Base-by-base conservation (phyloP, 2,888 invertebrate species). In the Psylliodes chrysocephalus region DNA sequence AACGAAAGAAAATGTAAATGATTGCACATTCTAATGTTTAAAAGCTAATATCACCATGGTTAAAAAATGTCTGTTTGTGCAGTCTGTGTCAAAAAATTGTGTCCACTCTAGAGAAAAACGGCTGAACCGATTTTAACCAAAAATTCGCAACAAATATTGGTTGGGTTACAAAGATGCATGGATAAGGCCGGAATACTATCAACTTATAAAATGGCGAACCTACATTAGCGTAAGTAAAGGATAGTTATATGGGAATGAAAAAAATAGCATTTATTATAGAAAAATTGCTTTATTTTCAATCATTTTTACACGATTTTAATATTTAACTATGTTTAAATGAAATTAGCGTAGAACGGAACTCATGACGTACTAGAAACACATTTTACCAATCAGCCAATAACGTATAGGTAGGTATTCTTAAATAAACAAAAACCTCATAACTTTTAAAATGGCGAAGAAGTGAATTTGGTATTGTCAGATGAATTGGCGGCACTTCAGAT, bases 61-160 rank as follows among this genome's bases (percentile, higher is more conserved):
- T 46, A 52, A 52, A 33, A 33, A 52, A 18, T 55, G 22, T 55
- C 55, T 55, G 28, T 55, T 55, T 55, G 55, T 55, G 55, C 55
- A 55, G 54, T 54, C 55, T 22, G 53, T 53, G 53, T 53, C 38
- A 53, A 53, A 53, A 53, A 53, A 53, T 53, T 53, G 53, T 53
- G 38, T 53, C 22, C 53, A 19, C 19, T 55, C 42, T 55, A 55
- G 42, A 55, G 42, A 55, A 55, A 55, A 42, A 55, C 55, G 55
- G 42, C 55, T 42, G 55, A 55, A 55, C 14, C 42, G 55, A 55
- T 55, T 17, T 42, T 42, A 42, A 52, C 33, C 15, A 22, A 38
- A n/a, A 52, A 35, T 46, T 46, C 14, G 46, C 46, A 46, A 46
- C 46, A 46, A 46, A 46, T 22, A 46, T 46, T 52, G 52, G 30